Percentiles rank a stretch among this genome's conserved stretches.
These are phyloP conservation scores for Polymixis lichenea DNA, from an alignment of 2,888 invertebrate species.

Conservation along the genomic window DNA sequence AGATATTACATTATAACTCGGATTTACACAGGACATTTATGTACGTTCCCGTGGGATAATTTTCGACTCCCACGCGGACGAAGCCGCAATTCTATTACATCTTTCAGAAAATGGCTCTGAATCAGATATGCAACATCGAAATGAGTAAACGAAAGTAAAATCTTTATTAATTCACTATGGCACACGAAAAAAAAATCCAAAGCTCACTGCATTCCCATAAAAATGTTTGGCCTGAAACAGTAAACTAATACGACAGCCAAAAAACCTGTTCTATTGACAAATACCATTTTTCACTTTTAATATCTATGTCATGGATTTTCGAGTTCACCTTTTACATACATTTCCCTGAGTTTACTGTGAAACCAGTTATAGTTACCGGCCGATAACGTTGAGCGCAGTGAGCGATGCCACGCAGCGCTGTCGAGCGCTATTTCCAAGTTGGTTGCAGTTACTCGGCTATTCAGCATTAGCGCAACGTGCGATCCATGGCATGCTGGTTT, in stretches of 20 bases:
- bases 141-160: background rate
- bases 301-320: no score
- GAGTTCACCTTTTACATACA: background rate
- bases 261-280: background rate
- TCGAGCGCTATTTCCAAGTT: no score
- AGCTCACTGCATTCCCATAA: no score
- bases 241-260: background rate
- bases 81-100: background rate
- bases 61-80: no score
- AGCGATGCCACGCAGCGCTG: no score
- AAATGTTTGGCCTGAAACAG: background rate
- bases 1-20: no score
- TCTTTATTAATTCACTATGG: background rate
- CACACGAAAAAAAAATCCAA: background rate
- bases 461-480: no score
- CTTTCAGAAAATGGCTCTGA: background rate
- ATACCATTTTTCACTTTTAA: background rate
- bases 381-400: no score
- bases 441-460: no score
- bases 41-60: background rate
- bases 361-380: background rate
- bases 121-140: background rate
- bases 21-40: no score
- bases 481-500: no score
- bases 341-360: background rate